Evolutionary conservation across 2,888 invertebrate species (phyloP), one percentile per base, ranked within the genome.

Genomic region (Tineola bisselliella): DNA sequence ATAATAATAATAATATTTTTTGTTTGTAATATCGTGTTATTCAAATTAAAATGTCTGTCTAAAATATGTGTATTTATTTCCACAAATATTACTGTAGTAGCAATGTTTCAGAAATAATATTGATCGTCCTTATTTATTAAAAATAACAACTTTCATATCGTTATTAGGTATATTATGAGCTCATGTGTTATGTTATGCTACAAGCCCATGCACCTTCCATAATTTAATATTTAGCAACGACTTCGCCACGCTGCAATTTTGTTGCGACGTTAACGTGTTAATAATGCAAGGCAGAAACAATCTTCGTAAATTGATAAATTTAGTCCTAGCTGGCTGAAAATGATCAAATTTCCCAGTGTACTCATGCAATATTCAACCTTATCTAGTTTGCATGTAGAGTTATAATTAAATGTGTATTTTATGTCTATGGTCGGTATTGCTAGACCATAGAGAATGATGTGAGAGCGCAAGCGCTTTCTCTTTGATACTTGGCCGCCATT

Each of bases 401-500:
- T 38, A 38, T 12, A 38, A 12, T 48, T 15, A n/a, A 48, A 13
- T 5, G 48, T 43, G 4, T 5, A 43, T 2, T 48, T 48, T 38
- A 38, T 8, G 67, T 66, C 66, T 72, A 71, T 68, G 69, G 69
- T 72, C 66, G 66, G 72, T 76, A 76, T 69, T 74, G 75, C 33
- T 72, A 77, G 70, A 76, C 76, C 78, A 77, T 76, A 78, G 80
- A 81, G 80, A 81, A 81, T 83, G 81, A 82, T 84, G 82, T 81
- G 84, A 81, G 83, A 81, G 79, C 74, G 73, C 69, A 73, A 75
- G 66, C 76, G 81, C 83, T 86, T 84, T 84, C 84, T 78, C 83
- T 84, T 82, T 84, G 84, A 83, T 83, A 82, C 72, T 76, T 77
- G 73, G 68, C 84, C 84, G 86, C 84, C 79, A 81, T 84, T 86